phyloP scores from a whole-genome alignment of 2,888 invertebrate genomes.

The Eupithecia dodoneata region DNA sequence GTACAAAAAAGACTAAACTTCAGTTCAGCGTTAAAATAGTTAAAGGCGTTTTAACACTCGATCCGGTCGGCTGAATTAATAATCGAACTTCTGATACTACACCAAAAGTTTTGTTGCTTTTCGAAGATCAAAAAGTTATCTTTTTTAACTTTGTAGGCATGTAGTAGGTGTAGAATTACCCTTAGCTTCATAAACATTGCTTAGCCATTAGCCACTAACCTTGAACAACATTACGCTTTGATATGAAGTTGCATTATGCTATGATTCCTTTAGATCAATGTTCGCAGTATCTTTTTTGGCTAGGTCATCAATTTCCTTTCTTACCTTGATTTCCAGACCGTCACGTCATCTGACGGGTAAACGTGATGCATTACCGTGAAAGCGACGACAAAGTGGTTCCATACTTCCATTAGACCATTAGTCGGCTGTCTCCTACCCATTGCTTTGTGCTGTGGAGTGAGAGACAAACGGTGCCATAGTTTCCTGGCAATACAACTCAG shows the following conservation, averaged over 20 bases:
- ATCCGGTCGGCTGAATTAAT: neutral
- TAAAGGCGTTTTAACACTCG: no score
- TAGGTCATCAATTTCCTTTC: constrained; percentile 10
- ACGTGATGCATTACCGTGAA: constrained; percentile 53
- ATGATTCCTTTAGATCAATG: neutral
- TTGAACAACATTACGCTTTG: neutral
- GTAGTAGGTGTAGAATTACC: neutral
- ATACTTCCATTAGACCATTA: constrained; percentile 52
- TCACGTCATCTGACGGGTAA: constrained; percentile 7
- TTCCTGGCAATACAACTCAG: constrained; percentile 55
- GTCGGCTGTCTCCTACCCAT: constrained; percentile 56
- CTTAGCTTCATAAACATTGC: neutral
- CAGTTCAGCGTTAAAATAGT: no score
- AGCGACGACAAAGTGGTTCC: constrained; percentile 56
- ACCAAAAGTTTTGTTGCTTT: neutral
- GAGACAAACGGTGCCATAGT: constrained; percentile 67
- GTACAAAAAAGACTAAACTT: neutral
- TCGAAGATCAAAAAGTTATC: neutral
- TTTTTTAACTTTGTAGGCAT: neutral
- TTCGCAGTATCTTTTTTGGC: neutral
- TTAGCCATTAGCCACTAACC: neutral
- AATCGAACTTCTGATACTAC: neutral
- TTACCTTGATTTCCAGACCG: constrained; percentile 8
- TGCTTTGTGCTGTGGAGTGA: constrained; percentile 64
- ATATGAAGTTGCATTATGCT: neutral